Evolutionary conservation across 2,888 invertebrate genomes (phyloP), one percentile per base, ranked within the genome.

Genomic region (Rosalia funebris): DNA sequence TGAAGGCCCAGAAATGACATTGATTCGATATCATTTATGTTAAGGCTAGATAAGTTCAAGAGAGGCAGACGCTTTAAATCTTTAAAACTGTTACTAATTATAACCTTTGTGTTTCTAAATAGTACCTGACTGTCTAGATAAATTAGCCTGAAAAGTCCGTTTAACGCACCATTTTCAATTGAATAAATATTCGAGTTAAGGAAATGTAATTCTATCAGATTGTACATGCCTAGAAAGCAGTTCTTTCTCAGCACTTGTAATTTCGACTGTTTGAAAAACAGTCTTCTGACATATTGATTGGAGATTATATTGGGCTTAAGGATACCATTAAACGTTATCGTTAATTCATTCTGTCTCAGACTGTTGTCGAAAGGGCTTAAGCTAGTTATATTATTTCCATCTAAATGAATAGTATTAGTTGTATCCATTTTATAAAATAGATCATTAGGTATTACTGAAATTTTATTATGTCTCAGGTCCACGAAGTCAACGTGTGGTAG

Each of bases 401-500:
- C 14, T 11, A 60, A 25, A 10, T 25, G 32, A 11, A 60, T 47
- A 5, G 12, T 32, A 11, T 16, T 1, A 1, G 37, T 15, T 3
- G 25, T 47, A 14, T 31, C 16, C 11, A 54, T 46, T 4, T 11
- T 19, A 31, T 42, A 47, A 9, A 48, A 41, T 11, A 16, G 7
- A 41, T 41, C 17, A 14, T 59, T 20, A 9, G 36, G 32, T 5
- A 11, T 14, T 19, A 36, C 53, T 16, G 32, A 31, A 10, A 59
- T 19, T 11, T 46, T 53, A 39, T 59, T 59, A 14, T 46, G 19
- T 3, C 46, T 53, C 32, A 59, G 37, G 31, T 59, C 53, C 10
- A 59, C 14, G 3, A 11, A 16, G 1, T 47, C n/a, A 14, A 53
- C n/a, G 0, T 2, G 5, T 11, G 31, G 20, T 37, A 59, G 19